Percentiles rank a stretch among this genome's conserved stretches.
These are phyloP conservation scores for Sitta carolinensis DNA, from an alignment of 2,797 vertebrate genomes.

Conservation along the genomic window DNA sequence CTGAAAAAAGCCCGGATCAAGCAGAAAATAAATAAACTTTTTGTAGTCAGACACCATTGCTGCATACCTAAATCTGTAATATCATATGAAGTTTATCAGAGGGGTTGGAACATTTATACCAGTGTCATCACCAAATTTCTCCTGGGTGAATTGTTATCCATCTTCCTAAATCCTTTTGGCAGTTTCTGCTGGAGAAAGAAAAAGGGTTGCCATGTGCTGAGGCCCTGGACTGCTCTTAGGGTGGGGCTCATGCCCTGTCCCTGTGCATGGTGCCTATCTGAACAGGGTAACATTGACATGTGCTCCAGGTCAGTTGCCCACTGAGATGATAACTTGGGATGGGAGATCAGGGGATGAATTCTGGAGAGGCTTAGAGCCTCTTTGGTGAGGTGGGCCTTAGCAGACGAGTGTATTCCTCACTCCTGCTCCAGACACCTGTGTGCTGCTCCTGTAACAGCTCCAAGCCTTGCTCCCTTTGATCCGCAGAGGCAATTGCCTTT, in stretches of 20 bases:
- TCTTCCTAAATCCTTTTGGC: conserved; percentile 13
- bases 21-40: not conserved
- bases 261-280: not conserved
- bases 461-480: not conserved
- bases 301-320: not conserved
- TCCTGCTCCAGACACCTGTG: not conserved
- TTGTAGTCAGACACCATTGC: not conserved
- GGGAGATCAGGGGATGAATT: not conserved
- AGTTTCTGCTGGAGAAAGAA: conserved; percentile 9
- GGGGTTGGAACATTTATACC: not conserved
- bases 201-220: not conserved
- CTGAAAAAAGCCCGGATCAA: not conserved
- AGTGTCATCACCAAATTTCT: not conserved
- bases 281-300: fast-evolving
- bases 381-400: not conserved
- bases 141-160: conserved; percentile 6
- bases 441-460: not conserved
- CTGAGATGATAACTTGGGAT: not conserved
- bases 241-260: not conserved
- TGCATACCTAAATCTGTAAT: not conserved
- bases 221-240: not conserved
- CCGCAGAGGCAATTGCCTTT: not conserved
- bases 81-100: conserved; percentile 33
- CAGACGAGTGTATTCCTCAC: not conserved
- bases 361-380: not conserved